Evolutionary conservation across 2,797 vertebrate genomes (phyloP).

Genomic region (Cichlasoma orientale): DNA sequence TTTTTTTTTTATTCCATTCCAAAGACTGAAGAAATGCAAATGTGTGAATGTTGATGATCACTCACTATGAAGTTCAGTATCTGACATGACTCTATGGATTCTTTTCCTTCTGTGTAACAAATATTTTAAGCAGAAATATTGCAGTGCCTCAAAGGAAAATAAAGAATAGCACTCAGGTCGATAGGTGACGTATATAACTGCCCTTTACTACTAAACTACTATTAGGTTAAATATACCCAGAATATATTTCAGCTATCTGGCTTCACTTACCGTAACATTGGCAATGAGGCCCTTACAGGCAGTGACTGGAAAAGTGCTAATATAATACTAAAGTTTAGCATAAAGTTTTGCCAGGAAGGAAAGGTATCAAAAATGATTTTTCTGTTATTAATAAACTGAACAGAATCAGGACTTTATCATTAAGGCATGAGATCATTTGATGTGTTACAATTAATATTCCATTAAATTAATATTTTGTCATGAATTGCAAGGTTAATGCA

Average conservation of each 20-base stretch:
- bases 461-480: too few species aligned
- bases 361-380: neutral
- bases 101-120: constrained; percentile 7
- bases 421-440: neutral
- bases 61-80: constrained; percentile 31
- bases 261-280: neutral
- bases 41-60: constrained; percentile 20
- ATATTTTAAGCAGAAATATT: constrained; percentile 13
- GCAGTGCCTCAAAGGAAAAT: constrained; percentile 6
- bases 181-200: constrained; percentile 5
- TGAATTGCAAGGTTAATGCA: too few species aligned
- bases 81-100: constrained; percentile 23
- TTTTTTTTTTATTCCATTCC: neutral
- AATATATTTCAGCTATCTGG: neutral
- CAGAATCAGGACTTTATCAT: too few species aligned
- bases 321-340: neutral
- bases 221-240: neutral
- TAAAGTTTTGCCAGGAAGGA: neutral
- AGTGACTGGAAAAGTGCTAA: neutral
- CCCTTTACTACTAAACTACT: too few species aligned
- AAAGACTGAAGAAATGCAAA: constrained; percentile 32
- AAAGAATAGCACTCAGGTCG: neutral
- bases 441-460: neutral
- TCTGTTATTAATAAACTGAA: neutral
- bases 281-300: neutral